Conservation (phyloP, 2,888 invertebrate genomes). For the Drosophila macrospina region DNA sequence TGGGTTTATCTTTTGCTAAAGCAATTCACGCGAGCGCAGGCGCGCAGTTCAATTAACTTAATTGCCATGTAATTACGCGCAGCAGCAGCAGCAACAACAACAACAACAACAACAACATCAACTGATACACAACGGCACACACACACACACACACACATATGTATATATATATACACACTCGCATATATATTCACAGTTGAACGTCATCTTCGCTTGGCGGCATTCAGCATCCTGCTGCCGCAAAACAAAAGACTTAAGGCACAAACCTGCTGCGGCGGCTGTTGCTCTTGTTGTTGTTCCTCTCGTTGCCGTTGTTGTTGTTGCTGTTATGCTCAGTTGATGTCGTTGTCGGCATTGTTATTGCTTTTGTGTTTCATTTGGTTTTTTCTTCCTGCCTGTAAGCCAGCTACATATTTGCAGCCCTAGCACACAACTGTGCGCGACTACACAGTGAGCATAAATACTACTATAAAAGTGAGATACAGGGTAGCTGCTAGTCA, state of each 20-base stretch:
- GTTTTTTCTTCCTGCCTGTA: not conserved
- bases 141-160: constrained; percentile 27
- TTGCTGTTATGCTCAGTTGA: constrained; percentile 15
- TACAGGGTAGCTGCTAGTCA: constrained; percentile 17
- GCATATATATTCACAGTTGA: constrained; percentile 31
- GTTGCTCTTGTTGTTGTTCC: constrained; percentile 10
- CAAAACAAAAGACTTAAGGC: constrained; percentile 81
- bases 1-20: constrained; percentile 45
- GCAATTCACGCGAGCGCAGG: constrained; percentile 73
- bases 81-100: constrained; percentile 31
- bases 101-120: constrained; percentile 19
- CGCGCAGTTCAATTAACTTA: constrained; percentile 85
- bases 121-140: constrained; percentile 9
- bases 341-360: constrained; percentile 36
- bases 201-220: constrained; percentile 55
- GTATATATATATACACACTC: constrained; percentile 26
- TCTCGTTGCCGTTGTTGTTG: constrained; percentile 15
- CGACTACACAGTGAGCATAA: not conserved
- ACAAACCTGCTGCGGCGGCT: constrained; percentile 69
- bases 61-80: constrained; percentile 84
- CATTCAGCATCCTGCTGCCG: constrained; percentile 68
- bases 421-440: not conserved
- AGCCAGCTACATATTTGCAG: not conserved
- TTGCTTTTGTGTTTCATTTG: constrained; percentile 11
- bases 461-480: not conserved